phyloP scores from a whole-genome alignment of 2,113 vertebrate species.

The Oriolus oriolus region DNA sequence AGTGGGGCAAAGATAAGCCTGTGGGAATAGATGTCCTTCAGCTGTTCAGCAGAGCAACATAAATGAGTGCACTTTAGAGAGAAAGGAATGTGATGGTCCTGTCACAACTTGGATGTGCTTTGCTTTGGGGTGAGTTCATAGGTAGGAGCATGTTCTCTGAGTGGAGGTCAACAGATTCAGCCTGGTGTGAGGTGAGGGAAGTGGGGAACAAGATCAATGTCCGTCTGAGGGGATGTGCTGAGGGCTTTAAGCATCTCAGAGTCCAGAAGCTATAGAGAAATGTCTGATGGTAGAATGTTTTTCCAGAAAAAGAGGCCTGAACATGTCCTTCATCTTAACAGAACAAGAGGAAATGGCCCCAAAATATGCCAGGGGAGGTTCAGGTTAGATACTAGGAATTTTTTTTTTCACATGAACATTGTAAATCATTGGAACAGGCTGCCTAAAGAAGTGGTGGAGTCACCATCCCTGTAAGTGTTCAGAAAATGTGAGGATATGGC shows the following conservation, averaged over 20 bases:
- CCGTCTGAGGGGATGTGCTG: not conserved
- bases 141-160: not conserved
- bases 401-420: not conserved
- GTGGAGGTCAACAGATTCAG: not conserved
- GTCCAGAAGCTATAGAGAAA: not conserved
- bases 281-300: not conserved
- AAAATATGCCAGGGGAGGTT: not conserved
- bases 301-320: not conserved
- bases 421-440: not conserved
- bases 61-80: not conserved
- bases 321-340: not conserved
- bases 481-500: not conserved
- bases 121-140: not conserved
- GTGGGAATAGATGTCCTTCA: not conserved
- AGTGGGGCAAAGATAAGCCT: not conserved
- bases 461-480: not conserved
- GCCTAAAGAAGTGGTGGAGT: not conserved
- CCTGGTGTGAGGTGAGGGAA: not conserved
- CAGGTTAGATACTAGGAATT: not conserved
- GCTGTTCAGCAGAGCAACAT: not conserved
- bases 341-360: not conserved
- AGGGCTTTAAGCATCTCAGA: not conserved
- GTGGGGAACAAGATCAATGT: not conserved
- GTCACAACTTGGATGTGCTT: not conserved
- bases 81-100: not conserved